phyloP scores from a whole-genome alignment of 2,113 vertebrate genomes.

The Etia nguti region DNA sequence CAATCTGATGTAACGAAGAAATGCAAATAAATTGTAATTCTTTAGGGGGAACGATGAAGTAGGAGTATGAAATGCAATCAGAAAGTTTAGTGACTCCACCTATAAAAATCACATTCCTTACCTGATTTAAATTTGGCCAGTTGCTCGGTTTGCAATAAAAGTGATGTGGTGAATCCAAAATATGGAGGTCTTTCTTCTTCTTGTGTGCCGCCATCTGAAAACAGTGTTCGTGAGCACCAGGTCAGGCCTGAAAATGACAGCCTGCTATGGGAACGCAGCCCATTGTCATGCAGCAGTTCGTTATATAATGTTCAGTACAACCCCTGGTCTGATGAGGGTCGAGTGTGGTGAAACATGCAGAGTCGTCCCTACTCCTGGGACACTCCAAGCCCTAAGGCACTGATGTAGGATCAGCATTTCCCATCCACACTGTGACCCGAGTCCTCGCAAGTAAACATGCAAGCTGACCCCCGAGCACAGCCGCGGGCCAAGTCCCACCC shows the following conservation, averaged over 20 bases:
- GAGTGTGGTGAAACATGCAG: constrained; percentile 26
- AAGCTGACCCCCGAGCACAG: constrained; percentile 15
- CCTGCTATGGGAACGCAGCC: neutral
- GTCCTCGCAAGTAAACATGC: constrained; percentile 29
- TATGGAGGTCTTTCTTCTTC: neutral
- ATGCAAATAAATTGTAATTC: neutral
- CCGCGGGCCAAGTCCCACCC: constrained; percentile 44
- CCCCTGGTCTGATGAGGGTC: constrained; percentile 13
- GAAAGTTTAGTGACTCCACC: neutral
- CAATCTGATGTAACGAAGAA: neutral
- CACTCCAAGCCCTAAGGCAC: constrained; percentile 9
- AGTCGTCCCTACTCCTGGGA: constrained; percentile 4
- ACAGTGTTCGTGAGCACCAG: neutral
- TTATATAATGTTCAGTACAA: constrained; percentile 20
- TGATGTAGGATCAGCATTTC: constrained; percentile 41
- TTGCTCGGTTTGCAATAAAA: neutral
- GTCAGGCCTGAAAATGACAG: neutral
- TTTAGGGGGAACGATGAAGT: neutral
- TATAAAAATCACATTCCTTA: neutral
- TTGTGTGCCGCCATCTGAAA: neutral
- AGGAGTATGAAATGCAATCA: neutral
- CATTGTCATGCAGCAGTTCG: neutral
- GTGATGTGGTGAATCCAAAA: neutral
- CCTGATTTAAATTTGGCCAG: neutral
- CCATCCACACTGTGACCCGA: constrained; percentile 32